Conservation (phyloP, 2,113 vertebrate genomes). For the Scortum barcoo region DNA sequence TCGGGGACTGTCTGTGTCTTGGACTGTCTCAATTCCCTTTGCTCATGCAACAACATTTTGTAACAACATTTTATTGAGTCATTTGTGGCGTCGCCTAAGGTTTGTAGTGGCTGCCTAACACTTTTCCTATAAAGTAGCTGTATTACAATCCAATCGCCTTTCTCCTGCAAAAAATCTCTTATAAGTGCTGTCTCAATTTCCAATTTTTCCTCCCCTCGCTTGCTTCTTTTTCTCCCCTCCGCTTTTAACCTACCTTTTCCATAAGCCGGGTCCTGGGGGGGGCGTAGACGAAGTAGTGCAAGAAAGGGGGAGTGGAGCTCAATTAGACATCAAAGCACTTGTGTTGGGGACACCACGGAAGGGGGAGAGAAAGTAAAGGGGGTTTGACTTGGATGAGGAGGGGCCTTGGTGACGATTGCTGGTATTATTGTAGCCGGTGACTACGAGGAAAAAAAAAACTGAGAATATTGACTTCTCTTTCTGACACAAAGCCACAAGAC, state of each 20-base stretch:
- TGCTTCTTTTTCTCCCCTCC: conserved; percentile 19
- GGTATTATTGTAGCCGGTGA: conserved; percentile 9
- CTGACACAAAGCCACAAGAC: background rate
- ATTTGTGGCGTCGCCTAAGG: conserved; percentile 19
- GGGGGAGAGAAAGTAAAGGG: background rate
- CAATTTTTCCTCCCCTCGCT: background rate
- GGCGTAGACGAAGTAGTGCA: conserved; percentile 15
- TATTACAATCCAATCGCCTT: conserved; percentile 18
- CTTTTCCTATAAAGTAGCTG: conserved; percentile 16
- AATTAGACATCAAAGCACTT: conserved; percentile 82
- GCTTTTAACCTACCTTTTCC: conserved; percentile 40
- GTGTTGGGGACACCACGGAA: conserved; percentile 39
- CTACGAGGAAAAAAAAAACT: background rate
- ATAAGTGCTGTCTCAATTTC: conserved; percentile 18
- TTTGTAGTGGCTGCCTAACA: conserved; percentile 13
- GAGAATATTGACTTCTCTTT: background rate
- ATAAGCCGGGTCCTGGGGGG: conserved; percentile 40
- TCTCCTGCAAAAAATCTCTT: conserved; percentile 8
- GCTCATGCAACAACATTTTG: conserved; percentile 30
- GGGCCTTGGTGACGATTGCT: conserved; percentile 2
- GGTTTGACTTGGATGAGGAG: conserved; percentile 26
- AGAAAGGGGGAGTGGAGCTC: conserved; percentile 50
- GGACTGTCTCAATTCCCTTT: conserved; percentile 23
- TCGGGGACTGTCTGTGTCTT: conserved; percentile 19
- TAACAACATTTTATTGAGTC: conserved; percentile 48